A percentile compares a stretch with the other conserved stretches of the same genome.
These are phyloP conservation scores for Drosophila gaucha DNA, from an alignment of 2,888 invertebrate genomes.

Conservation along the genomic window DNA sequence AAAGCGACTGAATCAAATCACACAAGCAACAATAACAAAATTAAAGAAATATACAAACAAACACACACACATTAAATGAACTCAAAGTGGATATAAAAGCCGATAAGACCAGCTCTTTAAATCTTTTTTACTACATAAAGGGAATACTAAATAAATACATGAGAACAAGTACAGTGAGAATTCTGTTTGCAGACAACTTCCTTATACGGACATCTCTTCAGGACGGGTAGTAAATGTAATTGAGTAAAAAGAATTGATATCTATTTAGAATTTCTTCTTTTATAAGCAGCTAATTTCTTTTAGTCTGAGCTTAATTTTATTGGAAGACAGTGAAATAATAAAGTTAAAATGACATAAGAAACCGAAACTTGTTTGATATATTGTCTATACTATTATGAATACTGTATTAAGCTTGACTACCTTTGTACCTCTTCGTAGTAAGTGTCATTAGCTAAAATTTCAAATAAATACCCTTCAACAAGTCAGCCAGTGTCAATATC, in stretches of 20 bases:
- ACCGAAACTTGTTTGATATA: no score
- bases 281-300: no score
- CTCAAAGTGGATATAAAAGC: slow-evolving; percentile 14
- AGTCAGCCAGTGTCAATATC: slow-evolving; percentile 38
- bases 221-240: background rate
- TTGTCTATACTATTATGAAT: background rate
- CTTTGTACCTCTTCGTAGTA: slow-evolving; percentile 20
- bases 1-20: slow-evolving; percentile 41
- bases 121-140: background rate
- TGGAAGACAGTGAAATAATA: no score
- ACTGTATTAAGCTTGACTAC: slow-evolving; percentile 5
- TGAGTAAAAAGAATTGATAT: background rate
- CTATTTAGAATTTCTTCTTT: no score
- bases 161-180: background rate
- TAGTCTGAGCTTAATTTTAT: no score
- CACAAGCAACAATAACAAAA: slow-evolving; percentile 16
- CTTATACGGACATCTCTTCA: background rate
- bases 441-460: slow-evolving; percentile 23
- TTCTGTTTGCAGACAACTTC: background rate
- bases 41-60: background rate
- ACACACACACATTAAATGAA: slow-evolving; percentile 5
- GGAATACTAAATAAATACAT: background rate
- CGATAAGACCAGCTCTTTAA: slow-evolving; percentile 7
- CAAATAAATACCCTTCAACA: slow-evolving; percentile 19
- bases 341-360: no score